Evolutionary conservation across 2,888 invertebrate species (phyloP), one percentile per base, ranked within the genome.

Genomic region (Octonoba sinensis): DNA sequence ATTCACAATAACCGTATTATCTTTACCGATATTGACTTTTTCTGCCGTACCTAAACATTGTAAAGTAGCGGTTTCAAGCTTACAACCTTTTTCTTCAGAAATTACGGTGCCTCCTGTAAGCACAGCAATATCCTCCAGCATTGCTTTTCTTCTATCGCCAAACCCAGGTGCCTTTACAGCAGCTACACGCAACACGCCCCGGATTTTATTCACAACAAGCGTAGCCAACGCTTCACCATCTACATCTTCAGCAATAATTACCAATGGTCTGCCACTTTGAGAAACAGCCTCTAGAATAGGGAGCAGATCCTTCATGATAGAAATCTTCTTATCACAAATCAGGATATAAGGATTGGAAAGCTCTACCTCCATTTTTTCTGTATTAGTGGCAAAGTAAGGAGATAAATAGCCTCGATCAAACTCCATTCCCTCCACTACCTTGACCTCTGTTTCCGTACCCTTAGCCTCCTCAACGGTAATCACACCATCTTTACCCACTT

Each of bases 91-190:
- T 47, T 90, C 89, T 81, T 90, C 90, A 85, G 89, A 89, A 84
- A 90, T 89, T 1, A 90, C 88, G 64, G 88, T 88, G 60, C 89
- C 90, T 64, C 90, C 90, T 44, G 90, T 90, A 6, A 90, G 87
- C 67, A 89, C 88, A 4, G 90, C 90, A 87, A 90, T 90, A 83
- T 90, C 90, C 71, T 88, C 87, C 24, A 90, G 86, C 13, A 90
- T 90, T 2, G 89, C 87, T 86, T 90, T 90, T 56, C 90, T 87
- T 81, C 90, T 89, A 84, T 90, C 90, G n/a, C 90, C 90, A 82
- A 90, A 90, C 51, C 90, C 90, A 67, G 90, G 90, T 16, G 90
- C 90, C 87, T 90, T 90, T 3, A 90, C 90, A 22, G 90, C 90
- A 16, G 89, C 89, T 49, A 90, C 89, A 88, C 90, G 90, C n/a